Base-by-base conservation (phyloP, 2,113 vertebrate genomes). In the Pionites leucogaster region DNA sequence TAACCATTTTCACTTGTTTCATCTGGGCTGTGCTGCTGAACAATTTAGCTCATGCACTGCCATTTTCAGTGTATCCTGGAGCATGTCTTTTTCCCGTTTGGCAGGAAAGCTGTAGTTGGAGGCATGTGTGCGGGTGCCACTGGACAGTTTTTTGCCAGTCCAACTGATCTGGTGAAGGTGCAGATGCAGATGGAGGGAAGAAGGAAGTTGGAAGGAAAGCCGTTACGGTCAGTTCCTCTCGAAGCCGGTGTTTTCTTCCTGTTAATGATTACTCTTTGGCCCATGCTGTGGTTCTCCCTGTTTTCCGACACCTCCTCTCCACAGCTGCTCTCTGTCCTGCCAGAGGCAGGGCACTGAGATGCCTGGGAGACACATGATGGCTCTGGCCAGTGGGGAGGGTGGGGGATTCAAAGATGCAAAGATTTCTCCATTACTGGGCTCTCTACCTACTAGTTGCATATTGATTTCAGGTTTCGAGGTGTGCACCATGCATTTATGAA, bases 171-270 rank as follows among this genome's bases (percentile, higher is more conserved):
- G 90, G 98, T 99, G 68, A 99, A 99, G 90, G 98, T 99, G 47
- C 99, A 99, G 96, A 99, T 99, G 98, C 98, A 99, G 82, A 99
- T 99, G 98, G 99, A 99, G 95, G 99, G 98, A 9, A 98, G 92
- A 85, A 96, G 98, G 63, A 97, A 97, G 86, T 79, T 99, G 46
- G 98, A 99, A 96, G 98, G 98, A 72, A 98, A 99, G 81, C 98
- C 98, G 0, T 90, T 98, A 67, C 93, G 98, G 98, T 99, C n/a
- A 49, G 98, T 91, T 92, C 59, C 92, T 74, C n/a, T 93, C 6
- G 1, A 65, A 80, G 39, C n/a, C 72, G 29, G 28, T 6, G 39
- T 3, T 68, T 23, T 57, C 17, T 17, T 44, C 20, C 37, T 6
- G 0, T 47, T 42, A 14, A 31, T 37, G 46, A 49, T 82, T 29